phyloP scores from a whole-genome alignment of 2,113 vertebrate genomes.

The Brevimyrus niger region DNA sequence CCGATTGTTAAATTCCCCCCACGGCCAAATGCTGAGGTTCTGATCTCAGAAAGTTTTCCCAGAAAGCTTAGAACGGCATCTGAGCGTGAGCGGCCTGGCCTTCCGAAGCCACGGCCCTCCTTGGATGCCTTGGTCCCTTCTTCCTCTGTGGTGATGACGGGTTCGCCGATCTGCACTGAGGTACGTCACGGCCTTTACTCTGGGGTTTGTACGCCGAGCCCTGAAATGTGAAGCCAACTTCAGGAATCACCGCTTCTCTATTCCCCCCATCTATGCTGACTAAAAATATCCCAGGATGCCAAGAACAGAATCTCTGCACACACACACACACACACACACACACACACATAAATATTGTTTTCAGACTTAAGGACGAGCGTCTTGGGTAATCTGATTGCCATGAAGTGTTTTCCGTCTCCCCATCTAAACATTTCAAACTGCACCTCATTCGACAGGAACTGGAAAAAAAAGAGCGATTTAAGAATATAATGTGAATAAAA shows the following conservation, averaged over 20 bases:
- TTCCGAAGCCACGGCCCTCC: constrained; percentile 50
- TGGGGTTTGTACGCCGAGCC: constrained; percentile 42
- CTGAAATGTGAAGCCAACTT: constrained; percentile 32
- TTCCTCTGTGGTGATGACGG: constrained; percentile 45
- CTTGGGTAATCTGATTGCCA: neutral
- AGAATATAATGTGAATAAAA: neutral
- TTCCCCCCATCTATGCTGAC: neutral
- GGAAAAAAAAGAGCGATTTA: neutral
- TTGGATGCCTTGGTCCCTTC: constrained; percentile 52
- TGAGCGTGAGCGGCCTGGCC: constrained; percentile 46
- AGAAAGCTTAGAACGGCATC: constrained; percentile 33
- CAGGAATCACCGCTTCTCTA: constrained; percentile 9
- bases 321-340: neutral
- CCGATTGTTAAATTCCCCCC: constrained; percentile 31
- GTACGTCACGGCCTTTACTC: constrained; percentile 49
- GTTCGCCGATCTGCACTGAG: constrained; percentile 57
- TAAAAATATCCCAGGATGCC: constrained; percentile 17
- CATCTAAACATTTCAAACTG: neutral
- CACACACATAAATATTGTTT: neutral
- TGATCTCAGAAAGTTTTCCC: constrained; percentile 39
- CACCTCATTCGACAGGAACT: neutral
- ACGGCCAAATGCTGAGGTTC: constrained; percentile 39
- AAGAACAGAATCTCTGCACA: neutral
- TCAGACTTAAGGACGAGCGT: neutral
- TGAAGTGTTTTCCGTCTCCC: neutral